phyloP scores from a whole-genome alignment of 1,140 invertebrate genomes.

The Drosophila sp. region DNA sequence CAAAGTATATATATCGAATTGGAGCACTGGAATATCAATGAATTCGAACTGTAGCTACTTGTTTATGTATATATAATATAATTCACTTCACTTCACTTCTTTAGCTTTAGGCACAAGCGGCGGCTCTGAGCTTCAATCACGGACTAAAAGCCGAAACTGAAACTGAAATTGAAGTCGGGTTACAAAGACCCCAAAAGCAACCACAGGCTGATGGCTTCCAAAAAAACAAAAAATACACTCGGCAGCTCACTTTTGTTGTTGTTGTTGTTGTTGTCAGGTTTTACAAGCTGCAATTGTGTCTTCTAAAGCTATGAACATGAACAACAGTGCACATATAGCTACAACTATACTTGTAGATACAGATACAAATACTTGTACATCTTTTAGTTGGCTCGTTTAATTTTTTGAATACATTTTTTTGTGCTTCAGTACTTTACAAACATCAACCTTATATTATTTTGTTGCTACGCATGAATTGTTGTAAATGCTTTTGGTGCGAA shows the following conservation, averaged over 20 bases:
- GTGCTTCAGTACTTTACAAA: conserved; percentile 71
- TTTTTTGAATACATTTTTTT: conserved; percentile 27
- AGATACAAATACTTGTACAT: conserved; percentile 1
- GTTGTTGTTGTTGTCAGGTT: conserved; percentile 24
- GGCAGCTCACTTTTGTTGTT: too few species aligned
- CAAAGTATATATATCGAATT: not conserved
- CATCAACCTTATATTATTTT: conserved; percentile 37
- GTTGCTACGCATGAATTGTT: conserved; percentile 38
- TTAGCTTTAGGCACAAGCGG: conserved; percentile 54
- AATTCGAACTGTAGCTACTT: not conserved
- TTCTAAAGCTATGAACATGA: conserved; percentile 17
- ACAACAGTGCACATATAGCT: conserved; percentile 31
- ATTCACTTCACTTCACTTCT: conserved; percentile 12
- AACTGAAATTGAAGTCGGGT: conserved; percentile 24
- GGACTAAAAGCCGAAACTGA: conserved; percentile 60
- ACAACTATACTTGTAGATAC: conserved; percentile 9
- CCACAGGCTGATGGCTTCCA: conserved; percentile 15
- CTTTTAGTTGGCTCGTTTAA: conserved; percentile 8
- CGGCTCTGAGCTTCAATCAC: conserved; percentile 69
- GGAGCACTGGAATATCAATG: conserved; percentile 13
- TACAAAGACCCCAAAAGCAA: conserved; percentile 21
- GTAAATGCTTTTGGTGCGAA: conserved; percentile 48
- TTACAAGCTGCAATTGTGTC: conserved; percentile 48
- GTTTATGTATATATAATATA: not conserved
- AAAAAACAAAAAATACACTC: too few species aligned